Conservation (phyloP, 2,888 invertebrate genomes). For the Noctua janthe region DNA sequence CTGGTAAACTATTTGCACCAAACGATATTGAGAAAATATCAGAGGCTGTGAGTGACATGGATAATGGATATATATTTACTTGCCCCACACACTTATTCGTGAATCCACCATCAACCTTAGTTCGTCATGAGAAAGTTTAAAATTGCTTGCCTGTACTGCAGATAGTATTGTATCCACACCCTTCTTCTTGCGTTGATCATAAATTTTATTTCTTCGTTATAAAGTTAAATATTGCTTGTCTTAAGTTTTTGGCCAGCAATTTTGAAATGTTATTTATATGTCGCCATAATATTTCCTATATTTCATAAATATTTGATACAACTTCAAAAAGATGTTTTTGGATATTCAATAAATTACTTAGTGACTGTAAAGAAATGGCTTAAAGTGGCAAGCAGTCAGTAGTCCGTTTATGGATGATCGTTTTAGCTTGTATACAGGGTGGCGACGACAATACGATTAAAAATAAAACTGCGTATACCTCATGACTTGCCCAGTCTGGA, state of each 20-base stretch:
- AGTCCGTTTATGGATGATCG: neutral
- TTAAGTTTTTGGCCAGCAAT: neutral
- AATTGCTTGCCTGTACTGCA: neutral
- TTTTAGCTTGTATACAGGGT: neutral
- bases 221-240: constrained; percentile 14
- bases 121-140: neutral
- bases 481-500: too few species aligned
- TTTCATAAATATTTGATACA: constrained; percentile 34
- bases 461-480: too few species aligned
- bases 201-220: neutral
- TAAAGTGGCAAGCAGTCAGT: neutral
- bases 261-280: constrained; percentile 37
- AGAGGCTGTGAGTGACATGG: constrained; percentile 46
- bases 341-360: constrained; percentile 24
- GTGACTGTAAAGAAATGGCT: neutral
- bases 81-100: neutral
- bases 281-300: constrained; percentile 18
- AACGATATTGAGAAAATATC: constrained; percentile 47
- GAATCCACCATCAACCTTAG: neutral
- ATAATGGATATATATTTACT: constrained; percentile 46
- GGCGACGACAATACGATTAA: too few species aligned
- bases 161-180: neutral
- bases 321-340: constrained; percentile 12
- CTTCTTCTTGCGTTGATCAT: neutral
- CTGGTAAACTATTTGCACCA: constrained; percentile 38